Conservation (phyloP, 2,797 vertebrate genomes). For the Lithobates pipiens region DNA sequence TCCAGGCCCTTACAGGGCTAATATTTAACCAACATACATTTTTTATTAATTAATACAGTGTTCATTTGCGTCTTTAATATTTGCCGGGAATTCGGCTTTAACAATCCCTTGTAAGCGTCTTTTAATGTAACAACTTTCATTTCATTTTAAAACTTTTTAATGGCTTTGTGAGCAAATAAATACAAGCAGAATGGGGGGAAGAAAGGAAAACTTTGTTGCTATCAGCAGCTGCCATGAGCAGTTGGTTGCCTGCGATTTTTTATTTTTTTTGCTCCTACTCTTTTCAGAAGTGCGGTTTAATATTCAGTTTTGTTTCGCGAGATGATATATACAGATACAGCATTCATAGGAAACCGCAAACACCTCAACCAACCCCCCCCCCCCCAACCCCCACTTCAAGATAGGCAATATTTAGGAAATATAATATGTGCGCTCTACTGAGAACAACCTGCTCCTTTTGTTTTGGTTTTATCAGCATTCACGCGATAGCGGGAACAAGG, state of each 20-base stretch:
- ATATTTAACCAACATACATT: no score
- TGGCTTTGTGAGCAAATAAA: conserved; percentile 28
- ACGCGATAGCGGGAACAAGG: conserved; percentile 73
- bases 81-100: no score
- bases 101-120: background rate
- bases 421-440: conserved; percentile 55
- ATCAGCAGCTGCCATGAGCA: conserved; percentile 36
- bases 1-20: no score
- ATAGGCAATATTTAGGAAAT: conserved; percentile 62
- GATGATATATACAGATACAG: conserved; percentile 53
- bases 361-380: conserved; percentile 31
- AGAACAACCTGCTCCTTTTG: conserved; percentile 58
- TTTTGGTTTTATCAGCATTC: conserved; percentile 72
- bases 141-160: conserved; percentile 18
- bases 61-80: no score
- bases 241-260: background rate
- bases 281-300: conserved; percentile 45
- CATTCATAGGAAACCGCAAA: conserved; percentile 51
- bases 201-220: conserved; percentile 33
- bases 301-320: conserved; percentile 51
- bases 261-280: background rate
- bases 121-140: background rate
- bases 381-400: conserved; percentile 27
- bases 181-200: background rate
- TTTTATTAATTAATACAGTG: no score